Evolutionary conservation across 2,888 invertebrate species (phyloP), one percentile per base, ranked within the genome.

Genomic region (Drosophila parthenogenetica): DNA sequence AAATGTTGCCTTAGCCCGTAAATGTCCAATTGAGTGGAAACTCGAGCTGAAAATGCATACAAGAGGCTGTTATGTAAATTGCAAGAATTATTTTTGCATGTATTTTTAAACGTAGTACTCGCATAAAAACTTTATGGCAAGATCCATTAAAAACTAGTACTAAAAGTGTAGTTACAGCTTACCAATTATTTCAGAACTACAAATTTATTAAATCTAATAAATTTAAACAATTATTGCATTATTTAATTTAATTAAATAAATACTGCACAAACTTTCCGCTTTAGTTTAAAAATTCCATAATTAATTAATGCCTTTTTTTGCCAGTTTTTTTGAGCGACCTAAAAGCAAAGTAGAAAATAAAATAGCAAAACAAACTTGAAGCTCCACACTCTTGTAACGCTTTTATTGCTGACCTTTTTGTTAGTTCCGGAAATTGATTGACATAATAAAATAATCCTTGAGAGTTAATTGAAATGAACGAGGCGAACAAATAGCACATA

Each of bases 371-470:
- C n/a, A 40, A 61, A 62, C 3, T 50, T 54, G 7, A 49, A 61
- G 25, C 59, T 25, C 61, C 19, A 29, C 19, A 11, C 40, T 45
- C 22, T 25, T 46, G 50, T 50, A 40, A 39, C 81, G 68, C 54
- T 82, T 82, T 86, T 77, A 81, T 65, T 63, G 73, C 80, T 61
- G 70, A 65, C 80, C 74, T 82, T 55, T 83, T 86, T 35, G 35
- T 35, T 79, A 88, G 87, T 77, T 71, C 55, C 77, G 81, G 79
- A 85, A 88, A 86, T 88, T 85, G 84, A 89, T 83, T 81, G 87
- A 85, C 87, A 85, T 89, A 89, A 85, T 85, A 85, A 85, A 85
- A 85, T 85, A 85, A 85, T 85, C 85, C 85, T 89, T 87, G 73
- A 85, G 74, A 77, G 83, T 84, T 89, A 89, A 85, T 85, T 85